A percentile compares a stretch with the other conserved stretches of the same genome.
Evolutionary conservation across 2,888 invertebrate genomes (phyloP).

Genomic region (Notocelia uddmanniana): DNA sequence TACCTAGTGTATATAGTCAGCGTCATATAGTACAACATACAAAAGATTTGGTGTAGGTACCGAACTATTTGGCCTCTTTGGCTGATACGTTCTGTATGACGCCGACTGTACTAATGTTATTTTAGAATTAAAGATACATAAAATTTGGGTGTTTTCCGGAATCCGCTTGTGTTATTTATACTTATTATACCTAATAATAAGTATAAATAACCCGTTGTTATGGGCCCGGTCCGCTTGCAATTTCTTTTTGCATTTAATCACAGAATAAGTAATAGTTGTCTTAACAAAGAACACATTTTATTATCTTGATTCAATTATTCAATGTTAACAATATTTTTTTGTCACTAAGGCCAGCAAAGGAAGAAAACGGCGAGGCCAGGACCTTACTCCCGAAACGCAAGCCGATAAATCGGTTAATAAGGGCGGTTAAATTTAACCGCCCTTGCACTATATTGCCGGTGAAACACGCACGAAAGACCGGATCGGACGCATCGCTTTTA

Average conservation of each 20-base stretch:
- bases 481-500: not conserved
- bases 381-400: not conserved
- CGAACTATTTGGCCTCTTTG: too few species aligned
- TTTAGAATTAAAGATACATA: not conserved
- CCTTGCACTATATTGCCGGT: slow-evolving; percentile 18
- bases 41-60: too few species aligned
- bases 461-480: not conserved
- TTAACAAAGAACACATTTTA: not conserved
- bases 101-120: too few species aligned
- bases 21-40: too few species aligned
- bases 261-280: too few species aligned
- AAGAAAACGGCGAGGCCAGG: not conserved
- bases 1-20: too few species aligned
- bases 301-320: not conserved
- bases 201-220: too few species aligned
- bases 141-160: not conserved
- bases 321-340: not conserved
- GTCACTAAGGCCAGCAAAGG: not conserved
- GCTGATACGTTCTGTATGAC: too few species aligned
- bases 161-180: not conserved
- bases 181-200: too few species aligned
- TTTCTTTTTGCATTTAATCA: too few species aligned
- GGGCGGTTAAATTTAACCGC: not conserved
- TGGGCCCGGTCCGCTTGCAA: not conserved
- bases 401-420: slow-evolving; percentile 6